Base-by-base conservation (phyloP, 2,888 invertebrate genomes). In the Athalia rosae region DNA sequence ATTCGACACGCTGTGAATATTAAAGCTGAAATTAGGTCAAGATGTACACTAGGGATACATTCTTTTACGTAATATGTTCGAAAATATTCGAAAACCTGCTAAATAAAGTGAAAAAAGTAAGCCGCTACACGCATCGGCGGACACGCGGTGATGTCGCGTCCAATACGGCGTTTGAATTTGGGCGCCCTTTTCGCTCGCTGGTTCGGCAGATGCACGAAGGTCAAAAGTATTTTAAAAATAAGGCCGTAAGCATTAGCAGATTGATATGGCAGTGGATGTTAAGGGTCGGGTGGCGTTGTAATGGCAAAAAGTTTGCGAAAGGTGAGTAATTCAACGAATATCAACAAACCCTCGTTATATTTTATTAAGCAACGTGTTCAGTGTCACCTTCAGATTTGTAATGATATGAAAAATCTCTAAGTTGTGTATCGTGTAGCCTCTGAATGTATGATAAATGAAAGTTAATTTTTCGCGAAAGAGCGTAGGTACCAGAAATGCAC, bases 281-380 rank as follows among this genome's bases (percentile, higher is more conserved):
- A 93, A 93, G 93, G 93, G 93, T 93, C 93, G 93, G 93, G 93
- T 93, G 93, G 93, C 93, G 93, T 93, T 94, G 94, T 94, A 93
- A 94, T 94, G 94, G 94, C 94, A 94, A 93, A 94, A 93, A 91
- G 93, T 93, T 93, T 93, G 93, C 93, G 92, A 93, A 93, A 93
- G 94, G 94, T 94, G 93, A 94, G 94, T 93, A 88, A 84, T 80
- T 66, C 76, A 62, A 74, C 73, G 73, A 64, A 79, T 79, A 81
- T 80, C 82, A 81, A 83, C 79, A 80, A 78, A 81, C 76, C 63
- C 58, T 63, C 76, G 74, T 56, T 63, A 76, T 76, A 56, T 56
- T 9, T 43, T n/a, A 74, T 15, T 59, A 61, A 9, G 50, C 61
- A 59, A 76, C 41, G 50, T 62, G 76, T 28, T 47, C 67, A 45